phyloP scores from a whole-genome alignment of 2,888 invertebrate genomes.

The Villa cingulata region DNA sequence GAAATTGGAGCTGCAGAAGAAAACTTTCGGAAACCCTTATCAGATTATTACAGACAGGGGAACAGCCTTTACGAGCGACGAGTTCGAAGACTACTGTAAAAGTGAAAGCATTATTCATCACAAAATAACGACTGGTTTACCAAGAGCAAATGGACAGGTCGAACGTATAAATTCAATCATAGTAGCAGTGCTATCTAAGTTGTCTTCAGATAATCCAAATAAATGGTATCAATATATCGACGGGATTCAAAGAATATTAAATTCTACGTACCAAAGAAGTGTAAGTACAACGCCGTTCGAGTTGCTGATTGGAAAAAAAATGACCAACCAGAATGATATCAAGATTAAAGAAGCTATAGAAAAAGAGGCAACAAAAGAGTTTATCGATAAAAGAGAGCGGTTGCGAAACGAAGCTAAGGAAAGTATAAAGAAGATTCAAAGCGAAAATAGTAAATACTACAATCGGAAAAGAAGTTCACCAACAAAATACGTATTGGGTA shows the following conservation, averaged over 20 bases:
- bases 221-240: neutral
- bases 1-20: constrained; percentile 19
- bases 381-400: neutral
- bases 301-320: neutral
- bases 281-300: constrained; percentile 1
- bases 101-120: constrained; percentile 20
- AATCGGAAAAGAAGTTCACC: neutral
- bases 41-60: constrained; percentile 21
- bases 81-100: constrained; percentile 23
- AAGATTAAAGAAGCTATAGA: neutral
- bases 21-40: constrained; percentile 16
- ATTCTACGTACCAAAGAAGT: constrained; percentile 11
- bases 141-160: constrained; percentile 10
- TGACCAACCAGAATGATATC: neutral
- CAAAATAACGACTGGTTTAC: constrained; percentile 12
- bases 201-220: neutral
- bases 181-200: neutral
- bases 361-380: neutral
- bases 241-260: constrained; percentile 13
- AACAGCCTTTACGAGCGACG: constrained; percentile 24
- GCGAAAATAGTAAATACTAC: neutral
- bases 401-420: neutral
- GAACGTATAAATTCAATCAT: neutral
- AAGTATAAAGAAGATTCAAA: neutral
- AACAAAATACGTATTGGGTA: neutral